phyloP scores from a whole-genome alignment of 2,797 vertebrate genomes.

The Microcaecilia unicolor region DNA sequence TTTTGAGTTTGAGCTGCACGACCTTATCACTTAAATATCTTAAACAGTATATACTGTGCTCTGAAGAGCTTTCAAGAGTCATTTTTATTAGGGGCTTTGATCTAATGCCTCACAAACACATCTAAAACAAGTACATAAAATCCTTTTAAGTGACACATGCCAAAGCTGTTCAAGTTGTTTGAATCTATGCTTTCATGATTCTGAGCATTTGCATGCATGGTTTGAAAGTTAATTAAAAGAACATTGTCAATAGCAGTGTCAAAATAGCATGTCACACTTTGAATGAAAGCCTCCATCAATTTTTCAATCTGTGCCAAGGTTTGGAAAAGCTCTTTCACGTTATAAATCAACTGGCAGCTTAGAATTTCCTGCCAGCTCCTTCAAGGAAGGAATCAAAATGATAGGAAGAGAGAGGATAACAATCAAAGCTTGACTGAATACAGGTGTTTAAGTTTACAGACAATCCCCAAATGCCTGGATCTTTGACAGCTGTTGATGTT shows the following conservation, averaged over 20 bases:
- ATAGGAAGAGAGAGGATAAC: slow-evolving; percentile 83
- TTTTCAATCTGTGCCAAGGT: slow-evolving; percentile 71
- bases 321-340: slow-evolving; percentile 70
- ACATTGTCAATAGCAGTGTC: slow-evolving; percentile 43
- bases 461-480: slow-evolving; percentile 76
- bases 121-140: slow-evolving; percentile 31
- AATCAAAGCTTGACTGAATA: slow-evolving; percentile 86
- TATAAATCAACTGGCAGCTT: slow-evolving; percentile 80
- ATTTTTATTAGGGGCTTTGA: slow-evolving; percentile 53
- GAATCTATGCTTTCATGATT: slow-evolving; percentile 23
- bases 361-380: slow-evolving; percentile 78
- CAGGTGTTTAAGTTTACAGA: slow-evolving; percentile 95
- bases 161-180: slow-evolving; percentile 27
- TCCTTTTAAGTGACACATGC: slow-evolving; percentile 36
- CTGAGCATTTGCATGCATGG: slow-evolving; percentile 7
- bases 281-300: slow-evolving; percentile 53
- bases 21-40: slow-evolving; percentile 34
- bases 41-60: slow-evolving; percentile 24
- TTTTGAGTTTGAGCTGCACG: slow-evolving; percentile 26
- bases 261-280: slow-evolving; percentile 42
- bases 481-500: slow-evolving; percentile 86
- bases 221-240: slow-evolving; percentile 44
- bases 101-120: slow-evolving; percentile 48
- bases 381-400: slow-evolving; percentile 81
- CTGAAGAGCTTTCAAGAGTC: slow-evolving; percentile 43